A percentile compares a stretch with the other conserved stretches of the same genome.
These are phyloP conservation scores for Sapajus apella DNA, from an alignment of 2,113 vertebrate species.

Conservation along the genomic window DNA sequence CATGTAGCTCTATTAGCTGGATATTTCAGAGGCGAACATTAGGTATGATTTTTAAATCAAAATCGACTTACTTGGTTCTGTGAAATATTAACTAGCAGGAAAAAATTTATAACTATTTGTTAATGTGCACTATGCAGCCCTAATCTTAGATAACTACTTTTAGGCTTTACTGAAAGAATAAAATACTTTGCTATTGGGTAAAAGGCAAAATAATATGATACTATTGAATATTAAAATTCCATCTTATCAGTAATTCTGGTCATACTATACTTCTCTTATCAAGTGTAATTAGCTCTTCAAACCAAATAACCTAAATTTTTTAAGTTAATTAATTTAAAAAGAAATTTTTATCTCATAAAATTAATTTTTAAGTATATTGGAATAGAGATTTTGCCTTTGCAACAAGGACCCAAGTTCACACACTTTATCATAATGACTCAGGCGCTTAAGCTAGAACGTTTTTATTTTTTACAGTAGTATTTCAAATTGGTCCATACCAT, in stretches of 20 bases:
- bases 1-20: neutral
- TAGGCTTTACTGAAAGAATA: neutral
- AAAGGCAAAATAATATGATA: neutral
- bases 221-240: neutral
- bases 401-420: neutral
- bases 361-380: neutral
- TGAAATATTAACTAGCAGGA: neutral
- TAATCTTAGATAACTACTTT: neutral
- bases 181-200: neutral
- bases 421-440: neutral
- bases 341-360: neutral
- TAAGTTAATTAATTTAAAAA: neutral
- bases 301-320: neutral
- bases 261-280: neutral
- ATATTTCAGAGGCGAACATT: neutral
- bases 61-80: neutral
- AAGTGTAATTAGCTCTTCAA: neutral
- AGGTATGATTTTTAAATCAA: neutral
- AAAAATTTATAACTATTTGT: neutral
- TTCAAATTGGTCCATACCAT: neutral
- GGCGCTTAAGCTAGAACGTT: neutral
- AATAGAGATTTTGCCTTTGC: neutral
- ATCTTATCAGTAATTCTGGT: neutral
- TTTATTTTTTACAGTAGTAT: neutral
- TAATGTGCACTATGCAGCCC: neutral